Conservation (phyloP, 1,140 invertebrate genomes). For the Bathynomus jamesi region DNA sequence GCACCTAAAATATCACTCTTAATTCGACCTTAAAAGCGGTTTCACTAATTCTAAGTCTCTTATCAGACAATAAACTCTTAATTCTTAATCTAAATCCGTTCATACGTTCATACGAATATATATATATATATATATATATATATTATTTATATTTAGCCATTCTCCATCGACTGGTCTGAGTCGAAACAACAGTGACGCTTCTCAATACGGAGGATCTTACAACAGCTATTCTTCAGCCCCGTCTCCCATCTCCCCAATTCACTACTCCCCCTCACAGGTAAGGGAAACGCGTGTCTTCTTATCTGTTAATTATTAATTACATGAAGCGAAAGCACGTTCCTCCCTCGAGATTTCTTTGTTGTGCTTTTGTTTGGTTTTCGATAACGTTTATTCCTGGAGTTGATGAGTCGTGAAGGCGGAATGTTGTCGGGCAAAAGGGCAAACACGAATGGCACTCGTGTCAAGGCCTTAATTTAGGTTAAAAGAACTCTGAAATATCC, state of each 20-base stretch:
- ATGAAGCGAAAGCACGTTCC: too few relatives aligned
- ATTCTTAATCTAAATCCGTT: too few relatives aligned
- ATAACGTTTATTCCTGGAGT: background rate
- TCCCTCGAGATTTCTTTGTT: too few relatives aligned
- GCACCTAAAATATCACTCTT: too few relatives aligned
- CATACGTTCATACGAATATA: background rate
- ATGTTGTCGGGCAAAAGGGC: too few relatives aligned
- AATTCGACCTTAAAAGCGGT: too few relatives aligned
- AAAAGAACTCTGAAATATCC: too few relatives aligned
- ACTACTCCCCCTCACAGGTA: constrained; percentile 31
- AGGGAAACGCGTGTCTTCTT: background rate
- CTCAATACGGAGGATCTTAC: constrained; percentile 50
- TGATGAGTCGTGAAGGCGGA: too few relatives aligned
- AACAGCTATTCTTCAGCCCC: constrained; percentile 59
- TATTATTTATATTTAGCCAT: constrained; percentile 28
- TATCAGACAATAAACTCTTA: too few relatives aligned
- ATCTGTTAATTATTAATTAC: background rate
- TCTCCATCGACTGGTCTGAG: constrained; percentile 65
- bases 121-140: constrained; percentile 4
- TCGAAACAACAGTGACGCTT: constrained; percentile 82
- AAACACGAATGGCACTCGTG: too few relatives aligned
- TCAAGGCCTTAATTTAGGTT: too few relatives aligned
- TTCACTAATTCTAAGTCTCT: too few relatives aligned
- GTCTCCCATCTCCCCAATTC: constrained; percentile 35
- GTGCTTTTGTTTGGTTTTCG: background rate